Evolutionary conservation across 2,113 vertebrate genomes (phyloP).

Genomic region (Dipodomys spectabilis): DNA sequence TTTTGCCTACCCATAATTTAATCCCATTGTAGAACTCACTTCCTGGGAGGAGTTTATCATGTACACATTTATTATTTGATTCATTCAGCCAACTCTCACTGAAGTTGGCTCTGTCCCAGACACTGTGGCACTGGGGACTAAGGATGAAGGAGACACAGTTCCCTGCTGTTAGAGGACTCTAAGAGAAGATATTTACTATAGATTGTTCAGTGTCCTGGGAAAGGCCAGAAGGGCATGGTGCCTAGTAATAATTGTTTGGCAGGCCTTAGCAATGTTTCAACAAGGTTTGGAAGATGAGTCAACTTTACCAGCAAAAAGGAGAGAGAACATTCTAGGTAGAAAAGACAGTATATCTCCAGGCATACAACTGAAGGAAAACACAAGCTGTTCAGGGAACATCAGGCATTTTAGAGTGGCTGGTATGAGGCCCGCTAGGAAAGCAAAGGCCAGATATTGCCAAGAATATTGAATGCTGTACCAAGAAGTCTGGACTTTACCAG

Average conservation of each 20-base stretch:
- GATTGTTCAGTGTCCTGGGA: neutral
- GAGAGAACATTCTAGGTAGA: neutral
- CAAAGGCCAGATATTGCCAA: neutral
- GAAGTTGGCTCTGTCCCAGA: slow-evolving; percentile 14
- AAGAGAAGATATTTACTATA: neutral
- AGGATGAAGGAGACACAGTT: neutral
- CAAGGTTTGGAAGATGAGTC: slow-evolving; percentile 9
- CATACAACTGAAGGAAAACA: neutral
- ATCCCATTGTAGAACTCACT: slow-evolving; percentile 20
- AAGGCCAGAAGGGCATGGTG: neutral
- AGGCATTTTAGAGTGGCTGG: neutral
- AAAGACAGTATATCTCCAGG: neutral
- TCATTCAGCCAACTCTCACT: neutral
- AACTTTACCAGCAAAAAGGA: neutral
- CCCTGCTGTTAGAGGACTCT: neutral
- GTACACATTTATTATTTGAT: neutral
- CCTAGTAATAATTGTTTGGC: neutral
- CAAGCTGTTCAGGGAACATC: neutral
- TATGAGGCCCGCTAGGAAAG: neutral
- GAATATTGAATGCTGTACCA: neutral
- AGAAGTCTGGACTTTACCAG: slow-evolving; percentile 14
- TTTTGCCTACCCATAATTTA: neutral
- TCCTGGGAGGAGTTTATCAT: neutral
- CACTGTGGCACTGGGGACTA: neutral
- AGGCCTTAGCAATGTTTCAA: neutral